Conservation (phyloP, 1,140 invertebrate species). For the Bombus waltoni region DNA sequence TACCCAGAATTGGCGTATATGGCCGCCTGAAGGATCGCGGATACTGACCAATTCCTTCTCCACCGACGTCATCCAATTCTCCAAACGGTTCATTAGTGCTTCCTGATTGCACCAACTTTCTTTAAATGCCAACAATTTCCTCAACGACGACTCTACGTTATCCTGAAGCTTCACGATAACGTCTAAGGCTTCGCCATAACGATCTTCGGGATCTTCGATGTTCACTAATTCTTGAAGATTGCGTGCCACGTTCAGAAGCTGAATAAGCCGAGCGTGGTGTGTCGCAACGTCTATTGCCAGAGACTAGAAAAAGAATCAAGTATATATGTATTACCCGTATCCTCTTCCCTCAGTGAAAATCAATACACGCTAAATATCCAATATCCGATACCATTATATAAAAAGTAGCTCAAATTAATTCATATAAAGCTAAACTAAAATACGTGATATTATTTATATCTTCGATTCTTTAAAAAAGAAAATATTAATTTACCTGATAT, state of each 20-base stretch:
- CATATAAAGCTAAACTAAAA: not conserved
- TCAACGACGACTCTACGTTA: conserved; percentile 88
- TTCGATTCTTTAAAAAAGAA: not conserved
- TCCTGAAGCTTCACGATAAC: conserved; percentile 88
- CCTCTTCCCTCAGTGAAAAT: not conserved
- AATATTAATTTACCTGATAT: conserved; percentile 84
- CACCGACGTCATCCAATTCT: conserved; percentile 88
- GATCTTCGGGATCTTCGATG: conserved; percentile 88
- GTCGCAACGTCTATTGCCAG: conserved; percentile 89
- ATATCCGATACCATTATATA: not conserved
- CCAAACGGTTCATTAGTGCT: conserved; percentile 87
- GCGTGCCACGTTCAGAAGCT: conserved; percentile 88
- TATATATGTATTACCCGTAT: not conserved
- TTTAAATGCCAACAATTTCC: conserved; percentile 87
- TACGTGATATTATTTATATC: not conserved
- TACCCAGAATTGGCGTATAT: conserved; percentile 92
- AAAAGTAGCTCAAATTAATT: not conserved
- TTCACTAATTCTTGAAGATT: conserved; percentile 88
- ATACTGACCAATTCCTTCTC: conserved; percentile 85
- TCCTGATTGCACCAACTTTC: conserved; percentile 91
- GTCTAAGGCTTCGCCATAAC: conserved; percentile 87
- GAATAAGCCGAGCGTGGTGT: conserved; percentile 89
- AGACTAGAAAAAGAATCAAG: conserved; percentile 81
- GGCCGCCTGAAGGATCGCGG: conserved; percentile 84
- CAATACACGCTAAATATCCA: not conserved